Conservation (phyloP, 2,797 vertebrate species). For the Paramormyrops hopkinsi region DNA sequence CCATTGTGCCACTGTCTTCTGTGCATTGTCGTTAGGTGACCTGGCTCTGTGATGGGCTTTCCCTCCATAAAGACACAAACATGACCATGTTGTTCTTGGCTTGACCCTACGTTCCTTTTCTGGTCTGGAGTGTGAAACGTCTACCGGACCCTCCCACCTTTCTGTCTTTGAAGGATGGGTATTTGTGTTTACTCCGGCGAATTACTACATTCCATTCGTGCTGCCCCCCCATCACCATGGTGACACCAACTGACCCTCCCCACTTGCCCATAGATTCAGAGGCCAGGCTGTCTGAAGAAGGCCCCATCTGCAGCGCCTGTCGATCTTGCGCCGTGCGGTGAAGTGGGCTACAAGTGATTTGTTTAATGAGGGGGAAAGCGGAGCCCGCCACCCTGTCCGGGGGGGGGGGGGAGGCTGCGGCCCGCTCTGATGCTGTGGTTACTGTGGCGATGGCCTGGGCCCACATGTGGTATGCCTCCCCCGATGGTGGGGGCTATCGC, state of each 20-base stretch:
- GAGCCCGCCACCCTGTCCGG: constrained; percentile 13
- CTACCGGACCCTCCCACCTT: background rate
- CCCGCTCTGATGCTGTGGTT: constrained; percentile 23
- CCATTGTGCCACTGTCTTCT: background rate
- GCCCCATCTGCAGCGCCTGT: constrained; percentile 32
- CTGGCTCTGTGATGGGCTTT: background rate
- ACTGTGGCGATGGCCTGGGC: constrained; percentile 27
- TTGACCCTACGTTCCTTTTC: background rate
- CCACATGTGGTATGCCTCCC: background rate
- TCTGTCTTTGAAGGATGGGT: background rate
- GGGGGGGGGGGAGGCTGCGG: constrained; percentile 20
- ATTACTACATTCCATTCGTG: background rate
- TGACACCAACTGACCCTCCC: background rate
- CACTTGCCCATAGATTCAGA: background rate
- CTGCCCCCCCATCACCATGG: background rate
- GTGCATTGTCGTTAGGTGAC: background rate
- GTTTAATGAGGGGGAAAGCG: constrained; percentile 28
- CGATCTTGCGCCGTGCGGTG: constrained; percentile 29
- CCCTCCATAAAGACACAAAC: background rate
- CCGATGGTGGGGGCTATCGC: background rate
- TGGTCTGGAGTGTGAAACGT: background rate
- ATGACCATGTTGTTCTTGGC: background rate
- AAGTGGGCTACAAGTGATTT: constrained; percentile 49
- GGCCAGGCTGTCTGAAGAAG: constrained; percentile 40
- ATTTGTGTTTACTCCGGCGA: background rate